Percentiles rank a stretch among this genome's conserved stretches.
phyloP scores from a whole-genome alignment of 2,113 vertebrate species.

The Chelonoidis abingdonii region DNA sequence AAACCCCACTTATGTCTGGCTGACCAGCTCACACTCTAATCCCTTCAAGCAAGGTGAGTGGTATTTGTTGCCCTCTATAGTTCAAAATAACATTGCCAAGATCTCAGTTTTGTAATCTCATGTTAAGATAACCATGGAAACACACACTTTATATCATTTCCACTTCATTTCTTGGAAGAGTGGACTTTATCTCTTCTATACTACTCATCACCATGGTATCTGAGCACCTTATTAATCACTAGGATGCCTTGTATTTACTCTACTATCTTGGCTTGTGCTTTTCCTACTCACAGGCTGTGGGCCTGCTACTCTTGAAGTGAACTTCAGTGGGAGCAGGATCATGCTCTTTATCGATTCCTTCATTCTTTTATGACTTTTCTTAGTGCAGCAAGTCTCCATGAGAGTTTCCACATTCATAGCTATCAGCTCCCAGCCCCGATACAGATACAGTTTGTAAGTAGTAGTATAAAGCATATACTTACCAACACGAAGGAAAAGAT shows the following conservation, averaged over 20 bases:
- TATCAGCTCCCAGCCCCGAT: background rate
- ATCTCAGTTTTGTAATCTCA: background rate
- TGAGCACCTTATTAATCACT: background rate
- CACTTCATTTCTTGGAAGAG: background rate
- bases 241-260: background rate
- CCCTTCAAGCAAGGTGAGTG: background rate
- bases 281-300: background rate
- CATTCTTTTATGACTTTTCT: background rate
- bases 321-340: background rate
- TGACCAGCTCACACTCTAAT: background rate
- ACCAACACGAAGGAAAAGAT: background rate
- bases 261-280: background rate
- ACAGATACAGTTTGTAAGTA: background rate
- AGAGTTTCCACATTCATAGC: background rate
- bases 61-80: background rate
- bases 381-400: background rate
- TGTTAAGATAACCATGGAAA: background rate
- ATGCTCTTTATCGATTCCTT: background rate
- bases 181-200: background rate
- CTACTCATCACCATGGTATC: background rate
- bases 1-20: background rate
- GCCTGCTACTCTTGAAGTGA: background rate
- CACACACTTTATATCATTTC: background rate
- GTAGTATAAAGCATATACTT: conserved; percentile 10
- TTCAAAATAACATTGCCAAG: background rate